Conservation (phyloP, 92 coral and sea anemone species). For the Anthopleura xanthogrammica region DNA sequence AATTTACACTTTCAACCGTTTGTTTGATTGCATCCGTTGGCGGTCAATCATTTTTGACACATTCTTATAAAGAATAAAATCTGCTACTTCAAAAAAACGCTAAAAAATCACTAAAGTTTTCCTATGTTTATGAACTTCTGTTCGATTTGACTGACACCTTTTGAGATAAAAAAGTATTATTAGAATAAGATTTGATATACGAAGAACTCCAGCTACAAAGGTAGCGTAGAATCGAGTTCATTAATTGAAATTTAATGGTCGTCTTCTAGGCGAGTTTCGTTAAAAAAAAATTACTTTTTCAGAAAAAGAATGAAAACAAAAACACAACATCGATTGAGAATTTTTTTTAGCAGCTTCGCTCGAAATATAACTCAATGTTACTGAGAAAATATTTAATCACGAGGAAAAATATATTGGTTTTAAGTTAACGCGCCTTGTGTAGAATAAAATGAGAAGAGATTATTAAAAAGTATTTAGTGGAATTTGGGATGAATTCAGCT, state of each 20-base stretch:
- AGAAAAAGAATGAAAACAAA: too few relatives aligned
- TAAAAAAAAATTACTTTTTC: too few relatives aligned
- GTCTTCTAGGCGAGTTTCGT: too few relatives aligned
- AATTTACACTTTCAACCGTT: not conserved
- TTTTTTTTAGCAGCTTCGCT: too few relatives aligned
- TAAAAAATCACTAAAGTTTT: not conserved
- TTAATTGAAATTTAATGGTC: too few relatives aligned
- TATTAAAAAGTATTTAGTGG: not conserved
- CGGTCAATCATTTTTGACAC: slow-evolving; percentile 3
- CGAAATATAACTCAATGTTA: too few relatives aligned
- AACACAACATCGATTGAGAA: too few relatives aligned
- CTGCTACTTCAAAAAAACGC: not conserved
- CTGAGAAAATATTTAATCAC: not conserved
- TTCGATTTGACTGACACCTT: not conserved
- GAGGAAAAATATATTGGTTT: not conserved
- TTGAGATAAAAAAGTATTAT: not conserved
- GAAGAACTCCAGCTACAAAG: not conserved
- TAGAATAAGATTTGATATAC: not conserved
- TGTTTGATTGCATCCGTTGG: not conserved
- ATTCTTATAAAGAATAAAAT: not conserved
- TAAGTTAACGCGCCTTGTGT: not conserved
- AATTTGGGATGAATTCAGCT: not conserved
- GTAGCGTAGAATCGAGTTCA: too few relatives aligned
- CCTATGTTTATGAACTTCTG: not conserved
- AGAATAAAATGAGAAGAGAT: not conserved